Base-by-base conservation (phyloP, 2,888 invertebrate species). In the Eubasilissa splendida region DNA sequence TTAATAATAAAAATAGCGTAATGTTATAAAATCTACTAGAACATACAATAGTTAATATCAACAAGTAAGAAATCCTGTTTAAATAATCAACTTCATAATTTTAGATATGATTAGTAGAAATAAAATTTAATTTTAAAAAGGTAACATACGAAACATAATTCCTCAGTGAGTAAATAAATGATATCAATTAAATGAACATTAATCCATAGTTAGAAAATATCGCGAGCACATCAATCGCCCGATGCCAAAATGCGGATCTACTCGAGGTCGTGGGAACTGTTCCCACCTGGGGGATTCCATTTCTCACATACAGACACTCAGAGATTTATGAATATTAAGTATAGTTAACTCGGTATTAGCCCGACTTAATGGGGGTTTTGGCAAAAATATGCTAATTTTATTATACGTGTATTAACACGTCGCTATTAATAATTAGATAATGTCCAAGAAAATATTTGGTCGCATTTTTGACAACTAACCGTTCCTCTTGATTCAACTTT, bases 201-300 rank as follows among this genome's bases (percentile, higher is more conserved):
- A 68, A n/a, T 68, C 50, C 50, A 50, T 66, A 33, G n/a, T 50
- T 42, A 12, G n/a, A 14, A n/a, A 5, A n/a, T 14, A 71, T 54
- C 54, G 33, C 74, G n/a, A 74, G 14, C 59, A 74, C 50, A 74
- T 74, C 22, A 74, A 74, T 74, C 58, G n/a, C 42, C 31, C 50
- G 14, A 33, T 59, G 58, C 59, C 59, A 74, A 74, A 74, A 74
- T 74, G 58, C 74, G 74, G 74, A 58, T 71, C 71, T 71, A 74
- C n/a, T n/a, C 63, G 76, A 76, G 76, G 76, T 63, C 76, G 53
- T 76, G 76, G n/a, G 76, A 76, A 74, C 52, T 58, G 4, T 22
- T 59, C 5, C 63, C 52, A 5, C 2, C 58, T 33, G 63, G 76
- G 76, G 53, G 22, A 76, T 76, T 76, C 63, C 76, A 53, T 31